These are phyloP conservation scores for Alexandromys fortis DNA, from an alignment of 2,113 vertebrate species.

Conservation along the genomic window DNA sequence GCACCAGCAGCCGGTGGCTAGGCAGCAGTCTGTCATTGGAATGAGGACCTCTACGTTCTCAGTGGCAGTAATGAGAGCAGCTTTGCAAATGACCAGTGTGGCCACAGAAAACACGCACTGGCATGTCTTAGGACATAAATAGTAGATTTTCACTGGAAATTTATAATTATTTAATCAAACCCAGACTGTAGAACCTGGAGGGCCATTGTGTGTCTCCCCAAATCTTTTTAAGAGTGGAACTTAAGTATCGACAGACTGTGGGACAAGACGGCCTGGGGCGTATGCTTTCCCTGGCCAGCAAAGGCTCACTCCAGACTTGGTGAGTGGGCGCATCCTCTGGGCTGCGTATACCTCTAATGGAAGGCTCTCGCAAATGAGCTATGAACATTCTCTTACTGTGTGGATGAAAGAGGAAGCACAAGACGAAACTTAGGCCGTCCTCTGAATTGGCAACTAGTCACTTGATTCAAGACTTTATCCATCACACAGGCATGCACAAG, in stretches of 20 bases:
- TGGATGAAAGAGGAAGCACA: conserved; percentile 74
- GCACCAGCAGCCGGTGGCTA: conserved; percentile 81
- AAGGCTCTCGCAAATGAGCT: conserved; percentile 69
- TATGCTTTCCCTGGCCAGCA: conserved; percentile 66
- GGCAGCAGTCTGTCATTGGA: conserved; percentile 82
- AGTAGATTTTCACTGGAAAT: conserved; percentile 84
- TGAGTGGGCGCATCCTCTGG: conserved; percentile 48
- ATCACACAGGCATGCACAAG: neutral
- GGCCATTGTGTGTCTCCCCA: conserved; percentile 77
- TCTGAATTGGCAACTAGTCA: conserved; percentile 79
- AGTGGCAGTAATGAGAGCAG: conserved; percentile 82
- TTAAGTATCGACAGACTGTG: conserved; percentile 47
- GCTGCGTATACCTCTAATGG: neutral
- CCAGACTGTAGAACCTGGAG: conserved; percentile 85
- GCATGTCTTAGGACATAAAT: conserved; percentile 86
- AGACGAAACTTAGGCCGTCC: conserved; percentile 73
- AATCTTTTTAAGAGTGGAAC: conserved; percentile 72
- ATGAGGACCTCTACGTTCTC: conserved; percentile 83
- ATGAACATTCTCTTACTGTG: conserved; percentile 64
- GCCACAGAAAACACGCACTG: conserved; percentile 85
- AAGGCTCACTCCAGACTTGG: conserved; percentile 12
- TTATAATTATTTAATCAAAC: conserved; percentile 89
- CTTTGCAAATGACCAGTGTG: conserved; percentile 84
- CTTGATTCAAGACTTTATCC: conserved; percentile 77
- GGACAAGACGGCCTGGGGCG: neutral